Percentiles rank a stretch among this genome's conserved stretches.
phyloP scores from a whole-genome alignment of 2,113 vertebrate species.

The Tragulus kanchil region DNA sequence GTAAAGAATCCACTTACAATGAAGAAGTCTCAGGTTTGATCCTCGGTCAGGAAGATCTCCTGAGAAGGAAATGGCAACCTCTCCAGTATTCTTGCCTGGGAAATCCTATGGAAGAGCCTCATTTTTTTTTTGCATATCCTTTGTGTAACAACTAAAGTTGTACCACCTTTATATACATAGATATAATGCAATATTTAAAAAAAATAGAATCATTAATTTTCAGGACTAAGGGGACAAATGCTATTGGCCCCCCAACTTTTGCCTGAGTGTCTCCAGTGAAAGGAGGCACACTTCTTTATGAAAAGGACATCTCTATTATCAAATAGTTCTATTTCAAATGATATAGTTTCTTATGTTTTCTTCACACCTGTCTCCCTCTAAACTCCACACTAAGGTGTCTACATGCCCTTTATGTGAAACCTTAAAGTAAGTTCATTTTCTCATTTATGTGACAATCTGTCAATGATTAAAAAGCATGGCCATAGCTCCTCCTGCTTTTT shows the following conservation, averaged over 20 bases:
- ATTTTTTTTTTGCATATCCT: no score
- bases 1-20: background rate
- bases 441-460: background rate
- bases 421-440: background rate
- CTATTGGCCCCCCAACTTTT: background rate
- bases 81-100: background rate
- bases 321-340: background rate
- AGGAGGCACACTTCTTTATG: background rate
- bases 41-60: background rate
- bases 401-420: background rate
- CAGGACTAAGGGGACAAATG: background rate
- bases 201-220: background rate
- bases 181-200: background rate
- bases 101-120: background rate
- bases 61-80: background rate
- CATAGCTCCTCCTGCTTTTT: background rate
- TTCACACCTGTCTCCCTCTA: background rate
- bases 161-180: background rate
- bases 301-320: background rate
- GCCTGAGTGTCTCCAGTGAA: background rate
- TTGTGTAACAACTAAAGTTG: background rate
- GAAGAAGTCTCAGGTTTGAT: background rate
- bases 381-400: background rate
- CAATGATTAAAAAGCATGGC: background rate
- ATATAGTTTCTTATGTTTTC: background rate